Conservation (phyloP, 2,888 invertebrate species). For the Euproctis similis region DNA sequence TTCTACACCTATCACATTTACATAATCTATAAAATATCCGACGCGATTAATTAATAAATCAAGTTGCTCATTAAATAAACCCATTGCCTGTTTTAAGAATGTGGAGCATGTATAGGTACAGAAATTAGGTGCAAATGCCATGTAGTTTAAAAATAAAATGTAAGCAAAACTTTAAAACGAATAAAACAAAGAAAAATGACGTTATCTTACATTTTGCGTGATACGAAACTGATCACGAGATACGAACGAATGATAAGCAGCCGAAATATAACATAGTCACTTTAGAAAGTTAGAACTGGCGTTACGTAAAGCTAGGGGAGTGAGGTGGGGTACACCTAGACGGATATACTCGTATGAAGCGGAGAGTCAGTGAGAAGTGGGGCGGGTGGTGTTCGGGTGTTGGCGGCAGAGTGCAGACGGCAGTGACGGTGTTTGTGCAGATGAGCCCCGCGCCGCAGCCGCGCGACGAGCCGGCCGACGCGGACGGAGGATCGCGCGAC, state of each 20-base stretch:
- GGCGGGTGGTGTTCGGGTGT: slow-evolving; percentile 59
- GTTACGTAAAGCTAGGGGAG: slow-evolving; percentile 21
- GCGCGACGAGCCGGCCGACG: slow-evolving; percentile 59
- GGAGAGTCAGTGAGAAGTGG: slow-evolving; percentile 73
- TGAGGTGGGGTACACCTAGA: slow-evolving; percentile 16
- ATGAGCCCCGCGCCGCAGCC: slow-evolving; percentile 72
- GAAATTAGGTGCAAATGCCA: slow-evolving; percentile 1
- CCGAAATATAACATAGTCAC: slow-evolving; percentile 18
- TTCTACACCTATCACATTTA: background rate
- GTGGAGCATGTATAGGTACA: slow-evolving; percentile 21
- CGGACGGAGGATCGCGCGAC: slow-evolving; percentile 64
- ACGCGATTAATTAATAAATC: slow-evolving; percentile 11
- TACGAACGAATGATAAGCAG: slow-evolving; percentile 14
- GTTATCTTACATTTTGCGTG: slow-evolving; percentile 12
- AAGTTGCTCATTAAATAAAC: slow-evolving; percentile 8
- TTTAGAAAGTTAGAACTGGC: slow-evolving; percentile 28
- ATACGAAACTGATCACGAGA: slow-evolving; percentile 14
- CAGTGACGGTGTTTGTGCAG: slow-evolving; percentile 72
- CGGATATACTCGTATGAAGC: slow-evolving; percentile 35
- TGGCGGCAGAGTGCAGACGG: slow-evolving; percentile 37
- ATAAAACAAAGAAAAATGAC: slow-evolving; percentile 6
- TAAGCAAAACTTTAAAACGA: slow-evolving; percentile 23
- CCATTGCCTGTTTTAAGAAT: slow-evolving; percentile 19
- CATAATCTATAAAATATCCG: slow-evolving; percentile 4
- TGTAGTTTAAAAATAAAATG: slow-evolving; percentile 14